Percentiles rank a stretch among this genome's conserved stretches.
These are phyloP conservation scores for Lasioglossum albipes DNA, from an alignment of 1,140 invertebrate species.

Conservation along the genomic window DNA sequence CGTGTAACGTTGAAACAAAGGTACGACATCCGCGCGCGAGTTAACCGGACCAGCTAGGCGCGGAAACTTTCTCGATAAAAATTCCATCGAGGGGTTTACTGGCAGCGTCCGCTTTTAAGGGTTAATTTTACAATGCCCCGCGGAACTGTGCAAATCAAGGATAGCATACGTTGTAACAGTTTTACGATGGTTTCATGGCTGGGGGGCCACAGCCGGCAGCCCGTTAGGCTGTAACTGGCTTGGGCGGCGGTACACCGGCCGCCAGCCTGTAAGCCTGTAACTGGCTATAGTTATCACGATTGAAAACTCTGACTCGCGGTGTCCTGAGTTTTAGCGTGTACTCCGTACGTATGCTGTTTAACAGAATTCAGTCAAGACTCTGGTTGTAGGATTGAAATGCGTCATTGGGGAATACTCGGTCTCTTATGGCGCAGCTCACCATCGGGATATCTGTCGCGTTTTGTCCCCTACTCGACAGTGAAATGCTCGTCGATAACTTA, in stretches of 20 bases:
- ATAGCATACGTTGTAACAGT: constrained; percentile 2
- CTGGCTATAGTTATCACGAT: constrained; percentile 8
- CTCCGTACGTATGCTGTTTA: too few species aligned
- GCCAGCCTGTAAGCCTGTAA: too few species aligned
- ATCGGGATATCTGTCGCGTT: too few species aligned
- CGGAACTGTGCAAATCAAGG: constrained; percentile 20
- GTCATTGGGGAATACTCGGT: too few species aligned
- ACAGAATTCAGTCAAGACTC: too few species aligned
- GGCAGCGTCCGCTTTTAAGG: constrained; percentile 40
- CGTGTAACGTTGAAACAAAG: constrained; percentile 3
- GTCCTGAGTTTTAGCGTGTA: neutral
- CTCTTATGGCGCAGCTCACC: too few species aligned
- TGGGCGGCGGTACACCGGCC: too few species aligned
- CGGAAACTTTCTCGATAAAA: constrained; percentile 60
- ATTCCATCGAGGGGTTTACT: constrained; percentile 56
- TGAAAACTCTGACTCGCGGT: neutral
- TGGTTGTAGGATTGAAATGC: too few species aligned
- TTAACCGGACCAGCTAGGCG: constrained; percentile 6
- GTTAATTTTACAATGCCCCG: constrained; percentile 50
- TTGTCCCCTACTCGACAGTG: too few species aligned
- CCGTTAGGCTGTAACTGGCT: too few species aligned
- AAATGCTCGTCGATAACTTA: too few species aligned
- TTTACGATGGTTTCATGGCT: constrained; percentile 22
- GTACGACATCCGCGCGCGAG: neutral
- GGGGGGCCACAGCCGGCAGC: constrained; percentile 7